Evolutionary conservation across 2,113 vertebrate genomes (phyloP).

Genomic region (Silurus meridionalis): DNA sequence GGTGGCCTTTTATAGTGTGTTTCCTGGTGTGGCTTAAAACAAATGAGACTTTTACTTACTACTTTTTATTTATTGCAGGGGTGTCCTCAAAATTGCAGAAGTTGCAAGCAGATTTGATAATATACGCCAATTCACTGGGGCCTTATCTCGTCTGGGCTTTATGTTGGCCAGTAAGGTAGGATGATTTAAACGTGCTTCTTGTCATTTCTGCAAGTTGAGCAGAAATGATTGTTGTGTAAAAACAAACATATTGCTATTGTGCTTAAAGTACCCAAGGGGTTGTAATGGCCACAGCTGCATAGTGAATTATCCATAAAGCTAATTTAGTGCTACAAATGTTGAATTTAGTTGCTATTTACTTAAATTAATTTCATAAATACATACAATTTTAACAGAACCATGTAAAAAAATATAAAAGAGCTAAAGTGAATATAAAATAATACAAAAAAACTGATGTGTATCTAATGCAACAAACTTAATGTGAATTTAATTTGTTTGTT

Average conservation of each 20-base stretch:
- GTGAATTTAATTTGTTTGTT: no score
- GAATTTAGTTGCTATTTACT: no score
- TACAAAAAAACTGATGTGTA: neutral
- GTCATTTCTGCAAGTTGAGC: neutral
- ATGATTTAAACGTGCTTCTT: neutral
- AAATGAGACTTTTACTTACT: neutral
- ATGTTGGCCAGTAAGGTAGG: conserved; percentile 80
- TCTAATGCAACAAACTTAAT: neutral
- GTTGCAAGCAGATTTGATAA: conserved; percentile 90
- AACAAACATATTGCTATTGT: neutral
- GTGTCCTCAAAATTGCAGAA: conserved; percentile 87
- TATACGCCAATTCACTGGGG: conserved; percentile 70
- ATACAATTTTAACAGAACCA: neutral
- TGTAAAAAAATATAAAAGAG: neutral
- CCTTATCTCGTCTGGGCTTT: conserved; percentile 82
- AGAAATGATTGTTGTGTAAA: no score
- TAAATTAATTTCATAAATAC: neutral
- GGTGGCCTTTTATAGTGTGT: neutral
- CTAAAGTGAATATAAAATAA: neutral
- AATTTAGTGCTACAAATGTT: neutral
- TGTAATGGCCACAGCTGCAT: neutral
- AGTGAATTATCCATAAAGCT: neutral
- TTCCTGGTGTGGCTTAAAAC: neutral
- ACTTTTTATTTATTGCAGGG: conserved; percentile 67
- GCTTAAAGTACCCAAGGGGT: neutral